phyloP scores from a whole-genome alignment of 2,113 vertebrate species.

The Ursus arctos region DNA sequence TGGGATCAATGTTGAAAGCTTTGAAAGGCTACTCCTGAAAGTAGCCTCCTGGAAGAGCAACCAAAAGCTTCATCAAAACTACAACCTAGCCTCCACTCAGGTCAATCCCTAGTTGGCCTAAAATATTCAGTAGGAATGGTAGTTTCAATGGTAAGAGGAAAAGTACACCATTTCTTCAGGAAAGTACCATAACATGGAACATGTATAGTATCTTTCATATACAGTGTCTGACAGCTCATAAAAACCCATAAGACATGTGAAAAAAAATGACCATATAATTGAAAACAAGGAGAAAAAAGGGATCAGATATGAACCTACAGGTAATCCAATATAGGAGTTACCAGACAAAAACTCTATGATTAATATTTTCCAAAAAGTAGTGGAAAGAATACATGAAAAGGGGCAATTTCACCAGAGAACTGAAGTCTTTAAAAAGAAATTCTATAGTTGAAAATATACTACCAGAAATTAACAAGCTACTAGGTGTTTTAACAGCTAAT shows the following conservation, averaged over 20 bases:
- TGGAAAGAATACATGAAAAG: neutral
- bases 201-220: neutral
- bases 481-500: neutral
- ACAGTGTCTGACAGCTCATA: neutral
- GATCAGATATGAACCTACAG: neutral
- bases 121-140: neutral
- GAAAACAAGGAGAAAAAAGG: neutral
- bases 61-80: neutral
- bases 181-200: neutral
- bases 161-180: neutral
- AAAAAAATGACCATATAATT: neutral
- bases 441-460: neutral
- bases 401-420: neutral
- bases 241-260: neutral
- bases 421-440: neutral
- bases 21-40: neutral
- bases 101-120: neutral
- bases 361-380: neutral
- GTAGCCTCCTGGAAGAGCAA: neutral
- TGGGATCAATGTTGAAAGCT: neutral
- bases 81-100: neutral
- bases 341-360: neutral
- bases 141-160: neutral
- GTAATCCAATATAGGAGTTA: neutral
- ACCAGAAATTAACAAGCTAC: neutral